These are phyloP conservation scores for Monoplex corrugatus DNA, from an alignment of 2,888 invertebrate species.

Conservation along the genomic window DNA sequence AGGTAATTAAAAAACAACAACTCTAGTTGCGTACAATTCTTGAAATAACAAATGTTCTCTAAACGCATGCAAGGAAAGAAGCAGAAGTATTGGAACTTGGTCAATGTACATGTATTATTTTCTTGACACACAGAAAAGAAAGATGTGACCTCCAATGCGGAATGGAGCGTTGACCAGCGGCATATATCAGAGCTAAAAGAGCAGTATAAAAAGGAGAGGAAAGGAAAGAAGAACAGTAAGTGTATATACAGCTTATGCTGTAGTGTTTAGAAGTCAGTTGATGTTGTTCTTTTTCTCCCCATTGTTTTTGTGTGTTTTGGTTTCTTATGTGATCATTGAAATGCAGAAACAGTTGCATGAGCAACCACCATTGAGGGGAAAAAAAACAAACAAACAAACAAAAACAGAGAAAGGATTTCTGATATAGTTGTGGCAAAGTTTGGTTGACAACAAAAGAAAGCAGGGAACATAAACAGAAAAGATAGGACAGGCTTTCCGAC, in stretches of 20 bases:
- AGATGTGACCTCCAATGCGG: slow-evolving; percentile 75
- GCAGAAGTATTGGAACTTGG: neutral
- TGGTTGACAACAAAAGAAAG: too few species aligned
- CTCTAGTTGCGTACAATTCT: too few species aligned
- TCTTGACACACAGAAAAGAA: slow-evolving; percentile 74
- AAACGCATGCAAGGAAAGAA: neutral
- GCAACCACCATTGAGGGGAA: too few species aligned
- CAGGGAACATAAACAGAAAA: too few species aligned
- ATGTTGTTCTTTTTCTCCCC: neutral
- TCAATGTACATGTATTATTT: slow-evolving; percentile 27
- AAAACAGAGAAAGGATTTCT: too few species aligned
- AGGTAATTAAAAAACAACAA: too few species aligned
- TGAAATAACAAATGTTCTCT: too few species aligned
- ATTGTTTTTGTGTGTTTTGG: neutral
- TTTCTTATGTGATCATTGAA: too few species aligned
- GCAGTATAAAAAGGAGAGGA: slow-evolving; percentile 81
- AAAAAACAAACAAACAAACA: too few species aligned
- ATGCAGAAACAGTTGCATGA: too few species aligned
- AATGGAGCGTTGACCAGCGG: slow-evolving; percentile 82
- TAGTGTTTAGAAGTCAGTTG: neutral
- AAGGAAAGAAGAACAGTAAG: slow-evolving; percentile 79
- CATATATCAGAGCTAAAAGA: slow-evolving; percentile 82
- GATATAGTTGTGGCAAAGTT: too few species aligned
- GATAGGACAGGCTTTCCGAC: too few species aligned
- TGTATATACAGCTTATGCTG: slow-evolving; percentile 53